Conservation (phyloP, 2,888 invertebrate genomes). For the Cordylochernes scorpioides region DNA sequence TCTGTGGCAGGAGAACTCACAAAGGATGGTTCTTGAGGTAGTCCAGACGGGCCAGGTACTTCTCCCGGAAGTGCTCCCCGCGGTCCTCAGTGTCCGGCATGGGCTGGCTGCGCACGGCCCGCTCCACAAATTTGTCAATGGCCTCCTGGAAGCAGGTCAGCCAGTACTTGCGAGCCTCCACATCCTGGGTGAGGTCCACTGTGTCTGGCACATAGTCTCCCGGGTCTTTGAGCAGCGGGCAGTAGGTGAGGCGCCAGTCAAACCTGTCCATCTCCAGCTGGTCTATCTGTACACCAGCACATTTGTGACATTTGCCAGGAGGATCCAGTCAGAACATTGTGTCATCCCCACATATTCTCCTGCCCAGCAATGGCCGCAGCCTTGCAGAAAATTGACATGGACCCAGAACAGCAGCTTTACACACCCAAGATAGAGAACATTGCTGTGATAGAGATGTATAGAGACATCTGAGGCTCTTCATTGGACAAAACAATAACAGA, state of each 20-base stretch:
- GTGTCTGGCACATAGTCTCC: constrained; percentile 66
- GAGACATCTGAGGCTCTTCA: too few species aligned
- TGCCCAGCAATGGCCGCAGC: too few species aligned
- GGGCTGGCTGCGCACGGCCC: constrained; percentile 50
- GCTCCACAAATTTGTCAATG: constrained; percentile 51
- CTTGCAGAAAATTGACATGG: too few species aligned
- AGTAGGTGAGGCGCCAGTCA: constrained; percentile 32
- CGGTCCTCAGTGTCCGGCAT: constrained; percentile 45
- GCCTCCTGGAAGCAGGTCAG: constrained; percentile 59
- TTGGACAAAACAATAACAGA: too few species aligned
- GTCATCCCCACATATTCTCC: too few species aligned
- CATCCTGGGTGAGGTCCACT: constrained; percentile 56
- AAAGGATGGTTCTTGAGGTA: constrained; percentile 47
- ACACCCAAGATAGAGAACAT: too few species aligned
- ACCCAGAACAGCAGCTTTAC: too few species aligned
- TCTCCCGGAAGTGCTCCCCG: constrained; percentile 51
- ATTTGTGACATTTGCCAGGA: too few species aligned
- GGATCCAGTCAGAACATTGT: too few species aligned
- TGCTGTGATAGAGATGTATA: too few species aligned
- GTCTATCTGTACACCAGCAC: constrained; percentile 23
- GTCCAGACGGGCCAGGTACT: constrained; percentile 49
- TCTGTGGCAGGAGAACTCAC: too few species aligned
- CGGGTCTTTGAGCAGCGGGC: constrained; percentile 48
- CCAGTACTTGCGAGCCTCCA: constrained; percentile 66
- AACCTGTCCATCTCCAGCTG: constrained; percentile 31